A percentile compares a stretch with the other conserved stretches of the same genome.
Conservation (phyloP, 2,113 vertebrate species). For the Cinclus mexicanus region DNA sequence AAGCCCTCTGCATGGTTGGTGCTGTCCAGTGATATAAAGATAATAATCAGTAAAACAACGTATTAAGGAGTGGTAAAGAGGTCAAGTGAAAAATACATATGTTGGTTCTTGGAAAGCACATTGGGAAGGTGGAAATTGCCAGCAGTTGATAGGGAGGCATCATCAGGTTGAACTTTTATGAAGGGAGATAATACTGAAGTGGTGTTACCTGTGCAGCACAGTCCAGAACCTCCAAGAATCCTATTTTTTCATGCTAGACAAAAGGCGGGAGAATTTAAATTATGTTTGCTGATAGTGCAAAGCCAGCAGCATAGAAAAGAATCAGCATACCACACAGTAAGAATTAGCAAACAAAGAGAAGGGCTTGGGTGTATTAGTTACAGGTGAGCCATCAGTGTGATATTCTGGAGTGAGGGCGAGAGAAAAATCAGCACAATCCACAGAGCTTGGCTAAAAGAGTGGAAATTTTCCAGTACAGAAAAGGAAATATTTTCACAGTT, state of each 20-base stretch:
- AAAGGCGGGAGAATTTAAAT: neutral
- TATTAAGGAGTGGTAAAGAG: neutral
- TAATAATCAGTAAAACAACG: neutral
- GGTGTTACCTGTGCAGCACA: neutral
- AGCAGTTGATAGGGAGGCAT: neutral
- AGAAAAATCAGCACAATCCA: neutral
- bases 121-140: neutral
- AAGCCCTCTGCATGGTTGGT: neutral
- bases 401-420: neutral
- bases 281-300: neutral
- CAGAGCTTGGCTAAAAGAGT: neutral
- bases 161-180: neutral
- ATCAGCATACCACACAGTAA: neutral
- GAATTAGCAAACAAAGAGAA: neutral
- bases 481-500: neutral
- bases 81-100: neutral
- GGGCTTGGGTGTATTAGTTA: neutral
- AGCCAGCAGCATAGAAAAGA: neutral
- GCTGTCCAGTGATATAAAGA: neutral
- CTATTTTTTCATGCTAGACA: neutral
- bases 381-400: neutral
- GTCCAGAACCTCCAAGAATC: neutral
- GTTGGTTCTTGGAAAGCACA: neutral
- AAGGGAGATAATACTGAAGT: neutral
- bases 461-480: neutral